phyloP scores from a whole-genome alignment of 2,113 vertebrate genomes.

The Aptenodytes patagonicus region DNA sequence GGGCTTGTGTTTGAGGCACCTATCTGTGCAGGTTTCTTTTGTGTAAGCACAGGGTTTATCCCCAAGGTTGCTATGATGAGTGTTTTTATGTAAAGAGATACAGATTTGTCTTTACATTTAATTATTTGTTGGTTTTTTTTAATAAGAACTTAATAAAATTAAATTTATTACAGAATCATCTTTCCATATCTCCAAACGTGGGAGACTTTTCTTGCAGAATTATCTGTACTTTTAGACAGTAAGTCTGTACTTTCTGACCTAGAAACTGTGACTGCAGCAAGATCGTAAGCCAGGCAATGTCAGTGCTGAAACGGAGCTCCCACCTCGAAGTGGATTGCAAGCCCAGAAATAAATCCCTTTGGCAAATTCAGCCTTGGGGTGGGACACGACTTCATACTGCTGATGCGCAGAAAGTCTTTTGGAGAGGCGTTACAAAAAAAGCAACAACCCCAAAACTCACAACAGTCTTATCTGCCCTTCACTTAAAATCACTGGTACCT shows the following conservation, averaged over 20 bases:
- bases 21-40: accelerated
- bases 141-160: accelerated
- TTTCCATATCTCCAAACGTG: neutral
- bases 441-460: neutral
- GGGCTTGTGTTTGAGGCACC: neutral
- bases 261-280: neutral
- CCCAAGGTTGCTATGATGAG: neutral
- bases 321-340: neutral
- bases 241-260: neutral
- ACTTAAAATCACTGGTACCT: neutral
- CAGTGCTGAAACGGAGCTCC: neutral
- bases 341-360: neutral
- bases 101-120: neutral
- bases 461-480: neutral
- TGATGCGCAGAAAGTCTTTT: neutral
- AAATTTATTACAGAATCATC: neutral
- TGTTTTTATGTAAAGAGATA: neutral
- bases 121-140: neutral
- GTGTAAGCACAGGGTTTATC: neutral
- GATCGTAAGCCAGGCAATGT: neutral
- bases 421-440: neutral
- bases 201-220: neutral
- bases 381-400: neutral
- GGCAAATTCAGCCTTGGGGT: neutral
- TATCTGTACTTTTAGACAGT: neutral